A percentile compares a stretch with the other conserved stretches of the same genome.
Conservation (phyloP, 2,888 invertebrate genomes). For the Pilophorus perplexus region DNA sequence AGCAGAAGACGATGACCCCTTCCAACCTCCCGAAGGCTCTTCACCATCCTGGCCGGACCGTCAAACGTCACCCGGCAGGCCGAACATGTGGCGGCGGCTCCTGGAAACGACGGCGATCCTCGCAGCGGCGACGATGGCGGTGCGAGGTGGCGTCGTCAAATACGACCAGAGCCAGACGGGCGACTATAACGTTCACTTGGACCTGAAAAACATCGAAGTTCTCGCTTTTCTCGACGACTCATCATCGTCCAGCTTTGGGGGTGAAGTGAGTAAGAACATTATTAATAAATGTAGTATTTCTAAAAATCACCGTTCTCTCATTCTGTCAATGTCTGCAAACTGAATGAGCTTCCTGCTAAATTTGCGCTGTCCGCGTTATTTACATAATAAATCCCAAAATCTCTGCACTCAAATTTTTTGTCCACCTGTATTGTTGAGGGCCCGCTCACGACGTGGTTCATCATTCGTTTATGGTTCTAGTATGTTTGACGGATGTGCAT, state of each 20-base stretch:
- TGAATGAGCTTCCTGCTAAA: no score
- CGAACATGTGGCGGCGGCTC: not conserved
- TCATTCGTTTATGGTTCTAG: no score
- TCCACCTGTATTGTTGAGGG: no score
- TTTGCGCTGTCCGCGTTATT: no score
- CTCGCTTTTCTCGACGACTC: constrained; percentile 64
- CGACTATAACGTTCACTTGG: constrained; percentile 74
- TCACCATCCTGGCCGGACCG: not conserved
- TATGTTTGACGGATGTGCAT: no score
- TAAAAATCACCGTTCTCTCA: not conserved
- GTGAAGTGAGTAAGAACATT: constrained; percentile 37
- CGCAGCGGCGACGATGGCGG: constrained; percentile 1
- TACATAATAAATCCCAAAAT: no score
- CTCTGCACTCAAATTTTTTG: no score
- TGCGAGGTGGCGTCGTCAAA: constrained; percentile 35
- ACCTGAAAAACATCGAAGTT: constrained; percentile 73
- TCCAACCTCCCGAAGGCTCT: not conserved
- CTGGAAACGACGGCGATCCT: not conserved
- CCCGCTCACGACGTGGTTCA: no score
- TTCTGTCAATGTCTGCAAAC: no score
- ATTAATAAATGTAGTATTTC: no score
- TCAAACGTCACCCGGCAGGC: no score
- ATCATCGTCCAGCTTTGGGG: constrained; percentile 29
- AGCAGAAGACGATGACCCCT: not conserved
- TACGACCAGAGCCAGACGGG: constrained; percentile 76